Evolutionary conservation across 92 coral and sea anemone genomes (phyloP).

Genomic region (Palythoa heliodiscus): DNA sequence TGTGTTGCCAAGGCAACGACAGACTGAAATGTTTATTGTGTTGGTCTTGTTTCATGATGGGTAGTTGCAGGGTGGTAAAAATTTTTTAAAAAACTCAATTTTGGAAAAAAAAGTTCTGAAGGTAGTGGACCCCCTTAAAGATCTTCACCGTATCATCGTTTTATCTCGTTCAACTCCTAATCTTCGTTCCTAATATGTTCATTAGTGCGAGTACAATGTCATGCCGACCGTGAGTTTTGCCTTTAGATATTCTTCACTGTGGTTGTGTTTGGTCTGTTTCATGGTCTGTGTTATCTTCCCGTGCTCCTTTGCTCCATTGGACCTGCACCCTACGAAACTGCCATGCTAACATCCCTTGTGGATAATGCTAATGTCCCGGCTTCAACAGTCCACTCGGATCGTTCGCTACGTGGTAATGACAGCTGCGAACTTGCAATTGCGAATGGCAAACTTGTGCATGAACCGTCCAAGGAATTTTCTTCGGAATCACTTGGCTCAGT

Average conservation of each 20-base stretch:
- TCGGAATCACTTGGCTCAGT: not conserved
- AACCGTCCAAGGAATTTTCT: not conserved
- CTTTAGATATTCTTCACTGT: slow-evolving; percentile 87
- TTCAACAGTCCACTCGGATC: slow-evolving; percentile 65
- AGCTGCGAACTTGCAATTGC: slow-evolving; percentile 60
- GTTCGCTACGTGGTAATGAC: slow-evolving; percentile 51
- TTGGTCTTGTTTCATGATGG: too few relatives aligned
- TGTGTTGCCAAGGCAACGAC: too few relatives aligned
- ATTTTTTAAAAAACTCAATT: too few relatives aligned
- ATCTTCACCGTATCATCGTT: too few relatives aligned
- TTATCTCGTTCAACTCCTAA: too few relatives aligned
- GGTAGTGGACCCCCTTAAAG: too few relatives aligned
- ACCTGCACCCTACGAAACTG: slow-evolving; percentile 89
- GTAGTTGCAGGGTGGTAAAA: too few relatives aligned
- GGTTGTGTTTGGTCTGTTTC: slow-evolving; percentile 88
- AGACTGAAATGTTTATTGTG: too few relatives aligned
- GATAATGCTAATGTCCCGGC: slow-evolving; percentile 11
- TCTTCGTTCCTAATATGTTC: too few relatives aligned
- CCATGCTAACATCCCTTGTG: slow-evolving; percentile 43
- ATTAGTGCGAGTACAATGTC: not conserved
- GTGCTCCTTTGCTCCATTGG: slow-evolving; percentile 86
- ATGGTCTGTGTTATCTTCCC: slow-evolving; percentile 87
- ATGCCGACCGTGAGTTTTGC: not conserved
- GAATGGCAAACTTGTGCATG: slow-evolving; percentile 4
- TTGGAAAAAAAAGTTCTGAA: too few relatives aligned